phyloP scores from a whole-genome alignment of 2,888 invertebrate genomes.

The Kryphioiulus occultus region DNA sequence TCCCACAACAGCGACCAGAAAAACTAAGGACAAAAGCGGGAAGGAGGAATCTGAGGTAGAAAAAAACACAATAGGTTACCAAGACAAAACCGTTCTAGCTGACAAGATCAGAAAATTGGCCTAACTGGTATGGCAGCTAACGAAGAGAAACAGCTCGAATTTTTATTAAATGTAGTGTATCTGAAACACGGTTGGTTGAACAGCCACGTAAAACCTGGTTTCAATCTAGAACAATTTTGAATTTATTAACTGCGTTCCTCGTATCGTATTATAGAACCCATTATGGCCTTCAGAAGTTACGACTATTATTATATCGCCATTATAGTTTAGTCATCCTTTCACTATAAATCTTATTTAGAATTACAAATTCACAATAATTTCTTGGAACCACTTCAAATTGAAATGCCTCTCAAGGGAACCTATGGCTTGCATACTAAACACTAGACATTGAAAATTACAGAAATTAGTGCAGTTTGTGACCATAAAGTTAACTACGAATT shows the following conservation, averaged over 20 bases:
- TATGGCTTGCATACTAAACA: too few relatives aligned
- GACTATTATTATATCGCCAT: not conserved
- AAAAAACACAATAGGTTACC: constrained; percentile 12
- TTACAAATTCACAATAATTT: not conserved
- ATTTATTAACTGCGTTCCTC: not conserved
- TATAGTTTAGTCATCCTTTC: not conserved
- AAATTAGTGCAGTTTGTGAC: too few relatives aligned
- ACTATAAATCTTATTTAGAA: not conserved
- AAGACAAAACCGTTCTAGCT: not conserved
- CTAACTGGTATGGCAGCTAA: not conserved
- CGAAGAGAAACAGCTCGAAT: not conserved
- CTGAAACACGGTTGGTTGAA: not conserved
- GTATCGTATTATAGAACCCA: not conserved
- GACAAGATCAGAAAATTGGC: not conserved
- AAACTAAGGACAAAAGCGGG: not conserved
- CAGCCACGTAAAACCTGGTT: not conserved
- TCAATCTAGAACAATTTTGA: not conserved
- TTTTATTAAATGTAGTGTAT: not conserved
- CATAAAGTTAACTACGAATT: too few relatives aligned
- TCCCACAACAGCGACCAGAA: not conserved
- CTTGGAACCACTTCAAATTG: too few relatives aligned
- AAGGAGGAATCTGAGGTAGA: not conserved
- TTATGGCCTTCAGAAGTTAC: not conserved
- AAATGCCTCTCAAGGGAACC: too few relatives aligned
- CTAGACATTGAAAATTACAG: too few relatives aligned